Base-by-base conservation (phyloP, 1,140 invertebrate species). In the Akabosia matsudoensis region DNA sequence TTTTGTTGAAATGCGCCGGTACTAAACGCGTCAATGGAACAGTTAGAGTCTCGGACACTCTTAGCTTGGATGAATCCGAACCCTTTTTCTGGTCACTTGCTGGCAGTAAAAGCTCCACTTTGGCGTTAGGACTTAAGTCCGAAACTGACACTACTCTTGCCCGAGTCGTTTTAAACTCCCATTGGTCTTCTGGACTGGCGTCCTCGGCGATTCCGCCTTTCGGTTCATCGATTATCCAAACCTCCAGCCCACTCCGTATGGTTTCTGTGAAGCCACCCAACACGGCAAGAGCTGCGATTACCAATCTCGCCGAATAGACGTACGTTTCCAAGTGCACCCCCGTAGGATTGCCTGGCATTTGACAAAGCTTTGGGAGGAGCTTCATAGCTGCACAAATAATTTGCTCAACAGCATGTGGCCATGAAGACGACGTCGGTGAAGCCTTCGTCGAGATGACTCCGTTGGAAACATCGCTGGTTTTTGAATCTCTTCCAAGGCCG, bases 231-330 rank as follows among this genome's bases (percentile, higher is more conserved):
- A 78, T 22, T 10, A 64, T 73, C 30, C 61, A 67, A 2, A 84
- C 84, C 67, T 83, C 79, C 79, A 83, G 84, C 22, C 85, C 85
- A 34, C 83, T 82, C 74, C 85, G 85, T n/a, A 86, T 81, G 0
- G 82, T 82, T 79, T 85, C 84, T 26, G 81, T 82, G 77, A 86
- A 86, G 30, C 84, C 85, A 22, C 85, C 85, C 1, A 86, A 79
- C 7, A 85, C 83, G 79, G 84, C 84, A 10, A 86, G 80, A n/a
- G 84, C 83, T 30, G 85, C 85, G 73, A 85, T 84, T 10, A 83
- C 83, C 52, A 83, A 83, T 70, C 85, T 84, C 22, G 85, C 84
- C 75, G 83, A 82, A 76, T 72, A 77, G 79, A 77, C 82, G 30
- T 67, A 70, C 1, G 52, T 1, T 18, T 82, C 78, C 80, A 83